A percentile compares a stretch with the other conserved stretches of the same genome.
Evolutionary conservation across 1,140 invertebrate species (phyloP).

Genomic region (Saxidomus purpurata): DNA sequence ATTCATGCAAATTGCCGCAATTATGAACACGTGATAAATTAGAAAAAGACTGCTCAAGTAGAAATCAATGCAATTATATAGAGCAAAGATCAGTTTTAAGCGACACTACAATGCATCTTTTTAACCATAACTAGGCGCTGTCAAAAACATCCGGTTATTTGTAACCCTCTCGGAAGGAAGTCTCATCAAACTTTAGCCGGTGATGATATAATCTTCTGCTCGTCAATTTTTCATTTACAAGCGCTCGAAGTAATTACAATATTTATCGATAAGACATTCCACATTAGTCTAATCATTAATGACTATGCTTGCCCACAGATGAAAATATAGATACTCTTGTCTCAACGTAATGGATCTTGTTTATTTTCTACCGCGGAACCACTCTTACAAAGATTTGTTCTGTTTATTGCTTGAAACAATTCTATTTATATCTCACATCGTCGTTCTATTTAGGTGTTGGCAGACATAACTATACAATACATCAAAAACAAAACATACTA

Average conservation of each 20-base stretch:
- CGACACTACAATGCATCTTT: not conserved
- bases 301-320: not conserved
- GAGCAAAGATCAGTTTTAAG: not conserved
- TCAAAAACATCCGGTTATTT: not conserved
- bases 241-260: not conserved
- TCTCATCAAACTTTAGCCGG: not conserved
- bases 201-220: conserved; percentile 20
- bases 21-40: conserved; percentile 6
- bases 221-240: conserved; percentile 3
- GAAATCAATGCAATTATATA: conserved; percentile 7
- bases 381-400: too few relatives aligned
- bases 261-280: not conserved
- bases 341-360: too few relatives aligned
- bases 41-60: not conserved
- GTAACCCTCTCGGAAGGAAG: conserved; percentile 1
- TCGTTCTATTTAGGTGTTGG: too few relatives aligned
- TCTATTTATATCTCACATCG: too few relatives aligned
- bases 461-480: too few relatives aligned
- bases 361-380: too few relatives aligned
- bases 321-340: not conserved
- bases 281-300: not conserved
- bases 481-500: too few relatives aligned
- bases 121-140: not conserved
- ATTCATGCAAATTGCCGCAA: not conserved
- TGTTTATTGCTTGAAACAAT: too few relatives aligned